Base-by-base conservation (phyloP, 2,797 vertebrate species). In the Alca torda region DNA sequence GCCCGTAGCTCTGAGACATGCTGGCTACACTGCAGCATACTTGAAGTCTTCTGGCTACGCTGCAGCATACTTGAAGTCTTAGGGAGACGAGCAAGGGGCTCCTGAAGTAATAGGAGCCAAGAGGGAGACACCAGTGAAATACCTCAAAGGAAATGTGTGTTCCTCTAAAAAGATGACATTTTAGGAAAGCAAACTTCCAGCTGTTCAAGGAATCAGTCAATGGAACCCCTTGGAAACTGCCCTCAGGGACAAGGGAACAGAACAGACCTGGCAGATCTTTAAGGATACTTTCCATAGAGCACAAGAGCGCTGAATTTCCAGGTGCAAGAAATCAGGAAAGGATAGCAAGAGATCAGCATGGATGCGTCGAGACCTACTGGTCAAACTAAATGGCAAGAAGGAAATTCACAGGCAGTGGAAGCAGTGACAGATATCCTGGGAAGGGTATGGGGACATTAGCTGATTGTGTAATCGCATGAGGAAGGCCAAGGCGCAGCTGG, bases 231-330 rank as follows among this genome's bases (percentile, higher is more conserved):
- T 26, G 14, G 33, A 68, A 60, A 68, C 26, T 37, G 14, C 21
- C 8, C 21, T 51, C 14, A 51, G 31, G 9, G 31, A 14, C 37
- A 45, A 74, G 16, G 26, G 15, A 48, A 31, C 6, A 76, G 26
- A 68, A 77, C 7, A 45, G 33, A 59, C 21, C 9, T 53, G 17
- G 28, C n/a, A 84, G 50, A 46, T 46, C 10, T 53, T 53, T 24
- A n/a, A 73, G 30, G 23, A 48, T 3, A 2, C 6, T 48, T 84
- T 65, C 10, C 16, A 11, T 7, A 78, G 13, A 54, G 13, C 0
- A 0, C 39, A 72, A 79, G 13, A 56, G 13, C 9, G n/a, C 12
- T 41, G 2, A 2, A 20, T n/a, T 16, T 9, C 17, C 13, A 24
- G 11, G 19, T 28, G 15, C 54, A 61, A 46, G 48, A 61, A n/a